phyloP scores from a whole-genome alignment of 2,888 invertebrate genomes.

The Diaphora mendica region DNA sequence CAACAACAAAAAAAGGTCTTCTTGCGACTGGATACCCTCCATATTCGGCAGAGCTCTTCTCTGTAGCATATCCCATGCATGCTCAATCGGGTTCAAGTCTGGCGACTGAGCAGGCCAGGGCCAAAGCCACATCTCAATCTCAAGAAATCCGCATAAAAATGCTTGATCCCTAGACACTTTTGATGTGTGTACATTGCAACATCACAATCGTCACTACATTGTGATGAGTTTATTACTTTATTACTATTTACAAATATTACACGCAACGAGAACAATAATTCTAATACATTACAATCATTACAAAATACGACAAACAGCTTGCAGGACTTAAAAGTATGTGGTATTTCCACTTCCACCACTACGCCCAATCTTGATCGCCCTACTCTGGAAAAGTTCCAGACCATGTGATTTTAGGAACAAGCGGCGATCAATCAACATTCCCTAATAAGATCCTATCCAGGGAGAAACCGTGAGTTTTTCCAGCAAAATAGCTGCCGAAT shows the following conservation, averaged over 20 bases:
- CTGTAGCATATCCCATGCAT: too few species aligned
- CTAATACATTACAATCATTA: not conserved
- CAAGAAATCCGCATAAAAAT: too few species aligned
- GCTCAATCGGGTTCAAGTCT: too few species aligned
- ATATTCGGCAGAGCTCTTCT: too few species aligned
- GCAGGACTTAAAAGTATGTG: not conserved
- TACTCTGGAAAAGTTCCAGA: too few species aligned
- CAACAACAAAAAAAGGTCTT: too few species aligned
- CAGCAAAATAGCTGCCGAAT: not conserved
- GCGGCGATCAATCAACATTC: not conserved
- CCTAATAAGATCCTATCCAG: not conserved
- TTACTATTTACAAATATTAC: not conserved
- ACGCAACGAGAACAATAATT: not conserved
- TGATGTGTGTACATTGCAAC: conserved; percentile 9
- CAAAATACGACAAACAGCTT: not conserved
- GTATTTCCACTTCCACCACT: too few species aligned
- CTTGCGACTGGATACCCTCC: too few species aligned
- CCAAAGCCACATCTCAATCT: too few species aligned
- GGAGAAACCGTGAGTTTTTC: not conserved
- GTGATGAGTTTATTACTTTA: not conserved
- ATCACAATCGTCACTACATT: not conserved
- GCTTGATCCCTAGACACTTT: too few species aligned
- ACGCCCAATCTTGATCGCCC: too few species aligned
- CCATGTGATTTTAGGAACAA: not conserved
- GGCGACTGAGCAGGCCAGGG: too few species aligned